Percentiles rank a stretch among this genome's conserved stretches.
phyloP scores from a whole-genome alignment of 2,797 vertebrate genomes.

The Falco biarmicus region DNA sequence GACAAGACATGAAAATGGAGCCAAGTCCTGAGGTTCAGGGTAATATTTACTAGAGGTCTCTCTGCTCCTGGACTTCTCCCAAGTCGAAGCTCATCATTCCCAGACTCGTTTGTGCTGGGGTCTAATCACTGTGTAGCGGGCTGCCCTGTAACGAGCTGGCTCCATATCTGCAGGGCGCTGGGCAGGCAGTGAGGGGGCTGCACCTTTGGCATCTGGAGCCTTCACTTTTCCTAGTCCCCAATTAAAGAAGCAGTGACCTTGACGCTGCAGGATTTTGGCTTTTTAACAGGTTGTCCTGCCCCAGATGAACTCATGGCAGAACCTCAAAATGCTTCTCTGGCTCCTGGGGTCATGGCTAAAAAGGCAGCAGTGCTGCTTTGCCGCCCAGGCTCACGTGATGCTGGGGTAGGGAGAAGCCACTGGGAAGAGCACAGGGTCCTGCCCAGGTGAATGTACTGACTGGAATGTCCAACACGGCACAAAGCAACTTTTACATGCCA shows the following conservation, averaged over 20 bases:
- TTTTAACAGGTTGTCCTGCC: background rate
- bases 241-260: background rate
- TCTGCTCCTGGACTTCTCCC: background rate
- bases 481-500: background rate
- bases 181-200: background rate
- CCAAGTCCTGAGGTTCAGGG: background rate
- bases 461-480: rapidly evolving
- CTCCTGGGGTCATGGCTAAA: background rate
- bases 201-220: background rate
- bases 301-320: background rate
- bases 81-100: background rate
- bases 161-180: background rate
- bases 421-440: background rate
- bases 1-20: background rate
- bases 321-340: background rate
- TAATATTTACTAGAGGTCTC: background rate
- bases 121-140: background rate
- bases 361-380: background rate
- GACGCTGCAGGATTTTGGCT: rapidly evolving
- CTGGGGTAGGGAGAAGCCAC: background rate
- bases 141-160: background rate
- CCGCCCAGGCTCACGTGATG: background rate
- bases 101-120: background rate
- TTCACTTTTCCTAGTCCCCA: background rate
- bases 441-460: background rate